Evolutionary conservation across 92 coral and sea anemone species (phyloP).

Genomic region (Heliopora coerulea): DNA sequence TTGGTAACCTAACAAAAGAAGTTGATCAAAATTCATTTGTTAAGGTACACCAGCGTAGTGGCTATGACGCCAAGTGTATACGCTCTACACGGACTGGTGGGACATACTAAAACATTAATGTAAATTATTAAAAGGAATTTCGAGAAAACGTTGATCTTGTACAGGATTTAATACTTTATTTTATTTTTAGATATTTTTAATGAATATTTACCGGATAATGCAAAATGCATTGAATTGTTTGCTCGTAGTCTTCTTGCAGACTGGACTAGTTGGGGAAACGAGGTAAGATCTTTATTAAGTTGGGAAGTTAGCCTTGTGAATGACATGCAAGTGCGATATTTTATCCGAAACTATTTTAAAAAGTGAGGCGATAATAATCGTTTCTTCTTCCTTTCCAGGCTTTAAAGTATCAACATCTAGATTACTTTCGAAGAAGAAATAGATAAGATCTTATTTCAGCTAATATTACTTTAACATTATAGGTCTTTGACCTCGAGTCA

Average conservation of each 20-base stretch:
- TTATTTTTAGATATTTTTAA: constrained; percentile 61
- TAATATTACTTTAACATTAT: not conserved
- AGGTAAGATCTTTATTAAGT: constrained; percentile 51
- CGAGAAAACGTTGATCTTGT: too few relatives aligned
- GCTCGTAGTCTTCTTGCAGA: constrained; percentile 86
- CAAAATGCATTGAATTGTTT: constrained; percentile 86
- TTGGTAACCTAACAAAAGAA: too few relatives aligned
- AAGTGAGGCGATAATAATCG: not conserved
- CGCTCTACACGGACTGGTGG: too few relatives aligned
- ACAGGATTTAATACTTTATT: too few relatives aligned
- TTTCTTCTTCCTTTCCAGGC: constrained; percentile 54
- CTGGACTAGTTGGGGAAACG: constrained; percentile 99
- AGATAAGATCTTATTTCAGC: constrained; percentile 16
- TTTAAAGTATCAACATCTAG: constrained; percentile 78
- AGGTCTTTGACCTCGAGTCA: not conserved
- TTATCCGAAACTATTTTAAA: not conserved
- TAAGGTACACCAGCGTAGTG: too few relatives aligned
- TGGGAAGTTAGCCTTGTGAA: too few relatives aligned
- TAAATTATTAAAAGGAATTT: too few relatives aligned
- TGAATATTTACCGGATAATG: constrained; percentile 56
- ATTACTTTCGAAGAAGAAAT: constrained; percentile 56
- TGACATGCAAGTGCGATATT: not conserved
- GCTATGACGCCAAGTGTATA: too few relatives aligned
- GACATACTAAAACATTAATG: too few relatives aligned
- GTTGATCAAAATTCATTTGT: too few relatives aligned